Evolutionary conservation across 2,113 vertebrate genomes (phyloP), one percentile per base, ranked within the genome.

Genomic region (Pollachius pollachius): DNA sequence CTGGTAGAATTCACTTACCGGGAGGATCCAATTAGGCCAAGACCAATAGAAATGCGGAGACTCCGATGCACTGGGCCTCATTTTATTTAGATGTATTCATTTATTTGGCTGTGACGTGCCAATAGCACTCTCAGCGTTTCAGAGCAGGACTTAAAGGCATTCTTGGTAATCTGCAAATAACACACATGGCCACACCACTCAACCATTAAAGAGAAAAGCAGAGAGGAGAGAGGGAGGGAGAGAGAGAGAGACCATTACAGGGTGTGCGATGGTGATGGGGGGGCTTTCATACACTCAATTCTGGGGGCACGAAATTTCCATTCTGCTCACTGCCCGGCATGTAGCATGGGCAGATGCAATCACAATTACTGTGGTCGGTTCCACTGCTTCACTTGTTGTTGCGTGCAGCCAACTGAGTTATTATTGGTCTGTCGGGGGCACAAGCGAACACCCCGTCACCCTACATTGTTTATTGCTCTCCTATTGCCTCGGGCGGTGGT

Each of bases 111-210:
- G n/a, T 60, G 58, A 19, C 58, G n/a, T n/a, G 17, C 58, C 21
- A 18, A 19, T 19, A 19, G 58, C 58, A 48, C 58, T 60, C 13
- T 12, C 58, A 4, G 17, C 17, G 2, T 21, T 19, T 18, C 58
- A 60, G 60, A 41, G 62, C 16, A 48, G 48, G 59, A 58, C 19
- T 16, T 34, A 27, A 21, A 25, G 41, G 19, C 19, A 21, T 68
- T 71, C 74, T 58, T 61, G 41, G 70, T 68, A 65, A 77, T 72
- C 75, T 77, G 62, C 61, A 74, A 63, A 72, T 76, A 71, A 64
- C 59, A 59, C 59, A 59, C 37, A 48, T 9, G 62, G 77, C 52
- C 67, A 79, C 69, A 69, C 56, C 25, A 37, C 73, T 71, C 59
- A 65, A 34, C 65, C 69, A 48, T 71, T 67, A 67, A 65, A 57